phyloP scores from a whole-genome alignment of 1,140 invertebrate genomes.

The Megalopta genalis region DNA sequence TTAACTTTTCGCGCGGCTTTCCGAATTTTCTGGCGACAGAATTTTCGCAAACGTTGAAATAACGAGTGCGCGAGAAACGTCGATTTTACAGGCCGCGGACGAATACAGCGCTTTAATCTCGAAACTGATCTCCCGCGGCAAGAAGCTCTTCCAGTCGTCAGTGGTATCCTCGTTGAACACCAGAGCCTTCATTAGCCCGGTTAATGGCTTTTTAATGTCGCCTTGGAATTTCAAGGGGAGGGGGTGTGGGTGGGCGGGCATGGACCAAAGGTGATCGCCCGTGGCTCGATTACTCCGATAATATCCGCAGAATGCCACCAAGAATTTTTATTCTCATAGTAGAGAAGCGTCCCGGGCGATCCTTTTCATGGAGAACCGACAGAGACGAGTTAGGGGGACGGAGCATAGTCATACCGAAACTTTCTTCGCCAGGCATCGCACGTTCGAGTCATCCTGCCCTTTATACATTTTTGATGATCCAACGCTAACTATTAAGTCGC shows the following conservation, averaged over 20 bases:
- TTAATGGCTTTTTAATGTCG: constrained; percentile 69
- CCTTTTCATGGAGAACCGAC: not conserved
- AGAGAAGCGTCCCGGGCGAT: not conserved
- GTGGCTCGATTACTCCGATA: constrained; percentile 44
- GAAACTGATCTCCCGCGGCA: not conserved
- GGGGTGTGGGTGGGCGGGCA: too few species aligned
- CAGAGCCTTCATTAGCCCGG: constrained; percentile 31
- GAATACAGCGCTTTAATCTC: constrained; percentile 5
- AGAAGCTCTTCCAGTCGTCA: constrained; percentile 26
- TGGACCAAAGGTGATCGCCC: constrained; percentile 23
- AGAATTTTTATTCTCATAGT: constrained; percentile 18
- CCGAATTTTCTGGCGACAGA: too few species aligned
- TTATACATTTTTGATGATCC: not conserved
- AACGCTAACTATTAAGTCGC: not conserved
- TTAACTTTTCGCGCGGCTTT: too few species aligned
- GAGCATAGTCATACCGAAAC: not conserved
- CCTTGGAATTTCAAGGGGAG: constrained; percentile 31
- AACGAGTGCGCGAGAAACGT: too few species aligned
- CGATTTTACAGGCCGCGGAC: not conserved
- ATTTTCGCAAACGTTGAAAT: too few species aligned
- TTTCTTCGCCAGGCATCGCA: not conserved
- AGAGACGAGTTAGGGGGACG: not conserved
- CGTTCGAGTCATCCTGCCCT: not conserved
- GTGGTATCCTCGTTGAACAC: constrained; percentile 46
- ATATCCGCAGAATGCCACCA: constrained; percentile 17